Base-by-base conservation (phyloP, 1,140 invertebrate genomes). In the Zaprionus vittiger region DNA sequence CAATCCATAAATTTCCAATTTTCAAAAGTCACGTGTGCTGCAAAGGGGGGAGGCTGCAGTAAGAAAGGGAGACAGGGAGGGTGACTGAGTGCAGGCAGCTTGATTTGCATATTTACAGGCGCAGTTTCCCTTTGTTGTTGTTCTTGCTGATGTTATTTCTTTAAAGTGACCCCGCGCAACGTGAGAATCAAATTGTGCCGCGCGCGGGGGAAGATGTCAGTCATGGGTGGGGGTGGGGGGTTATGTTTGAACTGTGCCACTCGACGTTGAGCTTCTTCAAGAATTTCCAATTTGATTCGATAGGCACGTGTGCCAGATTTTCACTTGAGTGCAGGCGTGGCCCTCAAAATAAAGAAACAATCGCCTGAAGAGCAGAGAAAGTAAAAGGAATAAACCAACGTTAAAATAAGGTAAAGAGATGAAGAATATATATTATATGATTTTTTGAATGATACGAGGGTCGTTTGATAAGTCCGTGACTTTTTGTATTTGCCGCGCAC, bases 221-320 rank as follows among this genome's bases (percentile, higher is more conserved):
- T 24, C 14, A 56, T 5, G 44, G 20, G 28, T 6, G 12, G n/a
- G 20, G 37, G 20, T 12, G 34, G 2, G 34, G 57, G 31, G 31
- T 34, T 34, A 9, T 34, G 4, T 34, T 34, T 34, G 31, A 34
- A 34, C 14, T 17, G 54, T 20, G 61, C 41, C 55, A 38, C 61
- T 66, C 31, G 22, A 71, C 41, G n/a, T 17, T 47, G 41, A 47
- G 41, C 41, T 47, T n/a, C n/a, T 17, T 47, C 41, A 56, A 37
- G 24, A 56, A 47, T 70, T 79, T 71, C 66, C 15, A 76, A 67
- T 77, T 79, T 79, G 59, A 79, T 77, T 79, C 72, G 77, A 76
- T 71, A 7, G 77, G 59, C 77, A 81, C 72, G 79, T 79, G 77
- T 79, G 60, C 37, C 57, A 68, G 67, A 79, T 79, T 72, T 59